Evolutionary conservation across 2,888 invertebrate species (phyloP), one percentile per base, ranked within the genome.

Genomic region (Zygothrica quintamaculata): DNA sequence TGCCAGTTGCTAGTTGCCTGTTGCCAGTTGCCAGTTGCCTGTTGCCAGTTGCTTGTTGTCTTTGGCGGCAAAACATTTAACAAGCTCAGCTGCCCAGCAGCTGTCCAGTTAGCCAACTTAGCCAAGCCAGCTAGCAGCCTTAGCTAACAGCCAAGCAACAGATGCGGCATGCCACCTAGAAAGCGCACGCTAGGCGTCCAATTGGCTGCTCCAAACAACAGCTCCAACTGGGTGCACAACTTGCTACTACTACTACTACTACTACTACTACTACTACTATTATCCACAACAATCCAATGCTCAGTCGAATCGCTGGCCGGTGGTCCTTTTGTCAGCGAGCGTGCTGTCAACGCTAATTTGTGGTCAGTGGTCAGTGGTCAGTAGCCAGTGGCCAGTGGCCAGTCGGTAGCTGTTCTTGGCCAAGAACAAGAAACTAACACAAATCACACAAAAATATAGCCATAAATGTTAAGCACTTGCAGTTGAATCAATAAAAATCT

Each of bases 41-140:
- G 33, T 18, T 46, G 31, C 46, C 18, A 40, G 33, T 40, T 46
- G 15, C 36, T 18, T 15, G 47, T n/a, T 65, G 43, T 59, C 73
- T 77, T 84, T 84, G 84, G 80, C 80, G 84, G 80, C 80, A 84
- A 74, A 77, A 79, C 80, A 81, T 84, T 84, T 81, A 81, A 81
- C 84, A 81, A 80, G 74, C 65, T 56, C 66, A 52, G 52, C 72
- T 62, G 60, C 56, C 66, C 65, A 65, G 65, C 29, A 29, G 13
- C 34, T 34, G 12, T 34, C 12, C 12, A 34, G 18, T 22, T 22
- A 22, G 18, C 40, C 43, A 26, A 42, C 42, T 65, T n/a, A n/a
- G n/a, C n/a, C n/a, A n/a, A 53, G 56, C 47, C 57, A 34, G 40
- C 46, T n/a, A 46, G 60, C 43, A n/a, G n/a, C n/a, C n/a, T n/a